phyloP scores from a whole-genome alignment of 2,888 invertebrate species.

The Conistra vaccinii region DNA sequence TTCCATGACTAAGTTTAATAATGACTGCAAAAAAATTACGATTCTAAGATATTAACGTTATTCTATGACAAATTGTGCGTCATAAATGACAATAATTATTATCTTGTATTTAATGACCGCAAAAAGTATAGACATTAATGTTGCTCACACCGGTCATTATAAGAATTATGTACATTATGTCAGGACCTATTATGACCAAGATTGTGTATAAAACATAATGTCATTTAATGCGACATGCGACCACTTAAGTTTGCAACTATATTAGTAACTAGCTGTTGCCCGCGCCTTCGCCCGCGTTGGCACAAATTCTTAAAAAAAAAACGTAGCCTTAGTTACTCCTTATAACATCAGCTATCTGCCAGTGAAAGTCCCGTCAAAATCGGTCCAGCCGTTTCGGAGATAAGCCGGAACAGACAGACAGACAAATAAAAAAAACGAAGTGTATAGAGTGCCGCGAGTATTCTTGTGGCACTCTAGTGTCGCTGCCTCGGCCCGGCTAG shows the following conservation, averaged over 20 bases:
- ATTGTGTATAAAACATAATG: constrained; percentile 15
- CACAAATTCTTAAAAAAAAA: too few species aligned
- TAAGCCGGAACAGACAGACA: too few species aligned
- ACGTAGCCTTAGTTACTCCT: too few species aligned
- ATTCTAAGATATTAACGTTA: constrained; percentile 13
- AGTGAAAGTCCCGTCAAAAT: too few species aligned
- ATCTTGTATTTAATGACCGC: constrained; percentile 38
- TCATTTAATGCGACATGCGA: constrained; percentile 2
- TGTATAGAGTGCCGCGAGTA: too few species aligned
- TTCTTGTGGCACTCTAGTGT: too few species aligned
- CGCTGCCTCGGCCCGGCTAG: too few species aligned
- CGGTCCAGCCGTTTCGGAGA: too few species aligned
- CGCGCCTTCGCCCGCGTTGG: too few species aligned
- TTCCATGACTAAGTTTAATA: constrained; percentile 23
- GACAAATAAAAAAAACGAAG: too few species aligned
- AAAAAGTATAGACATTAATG: constrained; percentile 41
- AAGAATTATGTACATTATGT: constrained; percentile 27
- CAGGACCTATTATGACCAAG: neutral
- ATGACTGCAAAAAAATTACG: constrained; percentile 40
- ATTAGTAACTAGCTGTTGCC: neutral
- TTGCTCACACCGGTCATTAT: constrained; percentile 40
- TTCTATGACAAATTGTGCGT: constrained; percentile 23
- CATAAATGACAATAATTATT: constrained; percentile 29
- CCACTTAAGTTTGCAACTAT: neutral
- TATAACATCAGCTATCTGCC: too few species aligned